Percentiles rank a stretch among this genome's conserved stretches.
Conservation (phyloP, 1,140 invertebrate species). For the Calycopis cecrops region DNA sequence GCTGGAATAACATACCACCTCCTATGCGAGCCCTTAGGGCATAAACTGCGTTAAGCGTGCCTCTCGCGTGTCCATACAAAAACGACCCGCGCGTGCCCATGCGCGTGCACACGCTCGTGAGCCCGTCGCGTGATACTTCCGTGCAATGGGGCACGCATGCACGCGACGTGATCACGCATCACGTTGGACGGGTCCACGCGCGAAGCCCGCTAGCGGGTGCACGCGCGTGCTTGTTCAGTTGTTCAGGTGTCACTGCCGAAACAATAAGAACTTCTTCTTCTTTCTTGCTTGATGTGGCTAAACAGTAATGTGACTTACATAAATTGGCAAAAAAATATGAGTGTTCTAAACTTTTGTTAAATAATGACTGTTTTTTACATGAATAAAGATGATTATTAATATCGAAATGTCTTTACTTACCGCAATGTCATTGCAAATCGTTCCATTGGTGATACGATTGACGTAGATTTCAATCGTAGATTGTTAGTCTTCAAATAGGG, state of each 20-base stretch:
- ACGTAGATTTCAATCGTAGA: constrained; percentile 25
- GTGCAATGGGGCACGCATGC: no score
- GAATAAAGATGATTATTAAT: constrained; percentile 20
- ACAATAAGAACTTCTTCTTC: constrained; percentile 20
- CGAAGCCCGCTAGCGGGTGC: no score
- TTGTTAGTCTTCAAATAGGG: constrained; percentile 28
- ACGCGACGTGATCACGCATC: no score
- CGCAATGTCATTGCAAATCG: constrained; percentile 27
- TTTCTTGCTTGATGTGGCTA: constrained; percentile 20
- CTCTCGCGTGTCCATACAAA: no score
- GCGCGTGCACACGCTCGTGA: no score
- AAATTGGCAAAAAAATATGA: constrained; percentile 21
- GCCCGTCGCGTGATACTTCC: no score
- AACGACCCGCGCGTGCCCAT: no score
- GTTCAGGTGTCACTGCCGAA: constrained; percentile 20
- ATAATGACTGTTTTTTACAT: constrained; percentile 21
- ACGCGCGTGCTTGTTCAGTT: no score
- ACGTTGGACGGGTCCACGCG: no score
- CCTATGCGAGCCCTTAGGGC: no score
- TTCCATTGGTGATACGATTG: constrained; percentile 27
- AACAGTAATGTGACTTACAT: constrained; percentile 20
- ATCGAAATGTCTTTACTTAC: constrained; percentile 26
- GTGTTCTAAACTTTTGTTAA: constrained; percentile 21
- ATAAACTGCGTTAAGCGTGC: no score
- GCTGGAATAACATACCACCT: no score